Percentiles rank a stretch among this genome's conserved stretches.
Conservation (phyloP, 2,113 vertebrate species). For the Rana temporaria region DNA sequence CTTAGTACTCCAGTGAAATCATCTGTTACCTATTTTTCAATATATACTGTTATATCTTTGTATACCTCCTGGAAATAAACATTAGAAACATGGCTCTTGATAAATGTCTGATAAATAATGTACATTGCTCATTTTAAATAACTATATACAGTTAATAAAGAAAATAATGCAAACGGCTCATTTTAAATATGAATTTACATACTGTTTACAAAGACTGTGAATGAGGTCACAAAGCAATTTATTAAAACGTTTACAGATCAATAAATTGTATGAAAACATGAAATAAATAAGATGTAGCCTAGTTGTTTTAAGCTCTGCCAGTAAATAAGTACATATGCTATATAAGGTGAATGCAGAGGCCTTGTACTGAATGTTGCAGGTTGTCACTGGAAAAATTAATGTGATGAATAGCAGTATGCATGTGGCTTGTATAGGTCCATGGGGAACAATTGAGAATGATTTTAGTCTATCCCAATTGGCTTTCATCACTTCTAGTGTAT, state of each 20-base stretch:
- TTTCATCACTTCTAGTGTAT: slow-evolving; percentile 59
- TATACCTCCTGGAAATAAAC: no score
- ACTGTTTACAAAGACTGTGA: slow-evolving; percentile 15
- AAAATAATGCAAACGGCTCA: slow-evolving; percentile 12
- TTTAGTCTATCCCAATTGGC: slow-evolving; percentile 59
- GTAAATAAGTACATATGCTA: slow-evolving; percentile 55
- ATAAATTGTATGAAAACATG: slow-evolving; percentile 36
- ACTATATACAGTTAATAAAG: background rate
- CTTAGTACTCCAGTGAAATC: no score
- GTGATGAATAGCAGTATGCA: slow-evolving; percentile 54
- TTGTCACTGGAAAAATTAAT: slow-evolving; percentile 57
- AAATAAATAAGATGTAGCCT: slow-evolving; percentile 25
- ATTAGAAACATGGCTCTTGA: no score
- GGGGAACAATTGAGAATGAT: slow-evolving; percentile 59
- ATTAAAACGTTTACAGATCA: slow-evolving; percentile 25
- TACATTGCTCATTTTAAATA: no score
- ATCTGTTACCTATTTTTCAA: no score
- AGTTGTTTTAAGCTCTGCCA: slow-evolving; percentile 25
- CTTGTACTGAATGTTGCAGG: slow-evolving; percentile 55
- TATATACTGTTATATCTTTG: no score
- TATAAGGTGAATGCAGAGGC: slow-evolving; percentile 43
- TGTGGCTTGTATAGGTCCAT: slow-evolving; percentile 52
- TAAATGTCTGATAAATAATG: no score
- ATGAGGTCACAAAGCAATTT: slow-evolving; percentile 28
- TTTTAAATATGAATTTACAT: slow-evolving; percentile 6